These are phyloP conservation scores for Tokudaia tokunoshimensis DNA, from an alignment of 2,797 vertebrate genomes.

Conservation along the genomic window DNA sequence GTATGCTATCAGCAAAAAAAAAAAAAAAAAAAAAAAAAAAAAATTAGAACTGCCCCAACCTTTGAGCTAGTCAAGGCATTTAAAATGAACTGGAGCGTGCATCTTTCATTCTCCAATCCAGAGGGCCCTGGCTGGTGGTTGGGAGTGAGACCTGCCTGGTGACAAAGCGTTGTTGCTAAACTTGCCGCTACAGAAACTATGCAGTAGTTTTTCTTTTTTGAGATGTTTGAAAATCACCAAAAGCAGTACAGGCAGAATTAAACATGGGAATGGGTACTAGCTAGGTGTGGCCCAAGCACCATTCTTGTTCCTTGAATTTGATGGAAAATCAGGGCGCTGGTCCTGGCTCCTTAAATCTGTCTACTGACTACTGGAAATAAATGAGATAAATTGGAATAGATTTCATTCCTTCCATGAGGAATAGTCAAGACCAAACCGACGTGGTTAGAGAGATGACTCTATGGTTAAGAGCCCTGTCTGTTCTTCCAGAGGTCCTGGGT, in stretches of 20 bases:
- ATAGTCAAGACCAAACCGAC: not conserved
- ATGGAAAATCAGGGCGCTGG: not conserved
- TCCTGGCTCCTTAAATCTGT: not conserved
- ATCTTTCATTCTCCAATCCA: not conserved
- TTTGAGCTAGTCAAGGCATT: not conserved
- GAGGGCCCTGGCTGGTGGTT: not conserved
- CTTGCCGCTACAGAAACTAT: not conserved
- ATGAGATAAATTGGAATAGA: not conserved
- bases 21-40: accelerated
- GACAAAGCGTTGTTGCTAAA: not conserved
- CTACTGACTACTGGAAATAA: not conserved
- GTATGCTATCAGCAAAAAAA: not conserved
- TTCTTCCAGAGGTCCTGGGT: too few species aligned
- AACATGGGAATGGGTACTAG: not conserved
- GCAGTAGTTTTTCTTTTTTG: not conserved
- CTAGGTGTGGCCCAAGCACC: not conserved
- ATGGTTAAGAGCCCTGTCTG: too few species aligned
- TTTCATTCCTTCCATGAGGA: not conserved
- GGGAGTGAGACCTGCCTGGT: not conserved
- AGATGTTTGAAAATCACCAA: not conserved
- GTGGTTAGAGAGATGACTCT: too few species aligned
- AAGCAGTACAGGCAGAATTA: not conserved
- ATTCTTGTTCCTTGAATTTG: not conserved
- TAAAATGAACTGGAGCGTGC: too few species aligned
- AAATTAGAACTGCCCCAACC: not conserved